Conservation (phyloP, 2,113 vertebrate genomes). For the Origma solitaria region DNA sequence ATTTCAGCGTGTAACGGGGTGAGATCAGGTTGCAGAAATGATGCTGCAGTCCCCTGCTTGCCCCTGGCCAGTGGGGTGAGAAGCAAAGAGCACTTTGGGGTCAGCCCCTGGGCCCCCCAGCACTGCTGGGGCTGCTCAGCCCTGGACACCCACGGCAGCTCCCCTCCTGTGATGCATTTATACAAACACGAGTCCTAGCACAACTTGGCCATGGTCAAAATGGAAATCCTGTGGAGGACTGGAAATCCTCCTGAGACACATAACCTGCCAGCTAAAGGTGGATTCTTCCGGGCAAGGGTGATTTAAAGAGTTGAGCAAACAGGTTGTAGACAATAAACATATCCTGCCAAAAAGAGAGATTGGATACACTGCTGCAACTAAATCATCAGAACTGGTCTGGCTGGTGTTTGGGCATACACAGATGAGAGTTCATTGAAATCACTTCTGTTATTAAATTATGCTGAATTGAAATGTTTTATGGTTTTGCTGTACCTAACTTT, state of each 20-base stretch:
- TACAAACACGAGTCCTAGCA: neutral
- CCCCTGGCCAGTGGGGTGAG: neutral
- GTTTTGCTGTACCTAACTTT: slow-evolving; percentile 52
- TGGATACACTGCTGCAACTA: neutral
- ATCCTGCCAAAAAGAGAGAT: neutral
- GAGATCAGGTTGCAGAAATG: neutral
- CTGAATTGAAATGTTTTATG: slow-evolving; percentile 52
- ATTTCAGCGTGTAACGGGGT: neutral
- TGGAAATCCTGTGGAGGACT: neutral
- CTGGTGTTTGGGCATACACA: neutral
- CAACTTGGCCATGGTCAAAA: neutral
- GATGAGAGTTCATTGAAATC: neutral
- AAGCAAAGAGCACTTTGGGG: neutral
- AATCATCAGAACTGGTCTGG: neutral
- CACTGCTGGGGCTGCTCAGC: neutral
- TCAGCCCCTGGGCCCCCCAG: neutral
- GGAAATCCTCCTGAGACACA: neutral
- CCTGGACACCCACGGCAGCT: neutral
- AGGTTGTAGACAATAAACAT: neutral
- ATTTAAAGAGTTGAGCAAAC: neutral
- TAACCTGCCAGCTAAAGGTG: neutral
- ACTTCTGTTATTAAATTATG: slow-evolving; percentile 2
- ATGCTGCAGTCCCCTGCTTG: neutral
- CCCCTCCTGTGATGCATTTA: neutral
- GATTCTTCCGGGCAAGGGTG: neutral